Conservation (phyloP, 1,140 invertebrate genomes). For the Drosophila willistoni region DNA sequence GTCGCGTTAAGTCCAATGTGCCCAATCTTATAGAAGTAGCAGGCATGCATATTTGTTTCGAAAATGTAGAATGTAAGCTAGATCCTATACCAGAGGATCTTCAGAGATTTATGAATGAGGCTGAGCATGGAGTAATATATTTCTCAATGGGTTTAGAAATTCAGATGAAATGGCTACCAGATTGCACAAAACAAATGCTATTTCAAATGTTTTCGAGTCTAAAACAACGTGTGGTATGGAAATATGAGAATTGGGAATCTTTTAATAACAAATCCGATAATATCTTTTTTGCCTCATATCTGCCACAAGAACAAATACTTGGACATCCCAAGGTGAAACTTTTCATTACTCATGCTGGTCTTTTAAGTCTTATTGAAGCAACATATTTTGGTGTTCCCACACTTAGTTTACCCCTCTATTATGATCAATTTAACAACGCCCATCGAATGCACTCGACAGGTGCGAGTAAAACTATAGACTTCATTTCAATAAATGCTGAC, state of each 20-base stretch:
- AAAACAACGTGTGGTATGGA: slow-evolving; percentile 84
- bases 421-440: slow-evolving; percentile 59
- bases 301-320: slow-evolving; percentile 84
- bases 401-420: slow-evolving; percentile 55
- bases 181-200: slow-evolving; percentile 73
- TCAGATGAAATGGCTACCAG: slow-evolving; percentile 83
- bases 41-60: slow-evolving; percentile 84
- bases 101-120: slow-evolving; percentile 84
- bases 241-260: slow-evolving; percentile 79
- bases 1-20: slow-evolving; percentile 55
- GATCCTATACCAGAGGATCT: slow-evolving; percentile 64
- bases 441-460: slow-evolving; percentile 82
- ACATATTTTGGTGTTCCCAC: slow-evolving; percentile 61
- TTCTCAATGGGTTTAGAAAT: slow-evolving; percentile 86
- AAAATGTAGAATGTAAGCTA: slow-evolving; percentile 62
- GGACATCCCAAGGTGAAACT: slow-evolving; percentile 81
- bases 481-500: slow-evolving; percentile 21
- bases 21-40: slow-evolving; percentile 83
- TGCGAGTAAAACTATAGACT: slow-evolving; percentile 78
- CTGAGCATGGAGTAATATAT: slow-evolving; percentile 85
- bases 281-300: slow-evolving; percentile 85
- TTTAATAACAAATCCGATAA: slow-evolving; percentile 84
- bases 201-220: slow-evolving; percentile 37
- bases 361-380: slow-evolving; percentile 83
- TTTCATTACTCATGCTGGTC: slow-evolving; percentile 86